A percentile compares a stretch with the other conserved stretches of the same genome.
These are phyloP conservation scores for Clarias pachynema DNA, from an alignment of 2,797 vertebrate species.

Conservation along the genomic window DNA sequence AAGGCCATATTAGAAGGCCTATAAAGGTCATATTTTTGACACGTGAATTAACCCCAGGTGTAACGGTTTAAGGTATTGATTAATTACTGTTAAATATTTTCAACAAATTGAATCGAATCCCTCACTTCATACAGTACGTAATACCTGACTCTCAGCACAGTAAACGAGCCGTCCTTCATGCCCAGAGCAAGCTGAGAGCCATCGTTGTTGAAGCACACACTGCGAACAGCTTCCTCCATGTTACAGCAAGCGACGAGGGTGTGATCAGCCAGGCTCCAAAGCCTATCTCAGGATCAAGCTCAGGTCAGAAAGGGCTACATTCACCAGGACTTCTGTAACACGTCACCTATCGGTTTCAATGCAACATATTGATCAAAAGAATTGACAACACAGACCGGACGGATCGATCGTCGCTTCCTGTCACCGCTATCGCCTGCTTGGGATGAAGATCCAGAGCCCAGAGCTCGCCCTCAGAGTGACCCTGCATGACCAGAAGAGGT, in stretches of 20 bases:
- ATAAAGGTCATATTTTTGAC: background rate
- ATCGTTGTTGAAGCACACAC: conserved; percentile 89
- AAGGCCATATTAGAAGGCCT: too few relatives aligned
- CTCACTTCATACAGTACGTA: too few relatives aligned
- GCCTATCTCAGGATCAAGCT: conserved; percentile 62
- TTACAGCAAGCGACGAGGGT: conserved; percentile 93
- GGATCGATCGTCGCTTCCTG: conserved; percentile 91
- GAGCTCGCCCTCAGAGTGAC: conserved; percentile 95
- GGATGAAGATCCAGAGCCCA: conserved; percentile 94
- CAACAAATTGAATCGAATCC: background rate
- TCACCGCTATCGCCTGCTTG: conserved; percentile 91
- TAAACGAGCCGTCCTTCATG: conserved; percentile 98
- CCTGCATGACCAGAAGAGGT: conserved; percentile 91
- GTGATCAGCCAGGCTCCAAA: conserved; percentile 93
- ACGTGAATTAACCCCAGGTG: background rate
- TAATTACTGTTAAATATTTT: background rate
- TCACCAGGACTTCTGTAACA: background rate
- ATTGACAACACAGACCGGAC: conserved; percentile 78
- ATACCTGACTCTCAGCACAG: conserved; percentile 91
- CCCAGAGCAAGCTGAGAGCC: conserved; percentile 92
- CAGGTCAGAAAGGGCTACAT: background rate
- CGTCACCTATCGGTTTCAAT: background rate
- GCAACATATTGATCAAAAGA: background rate
- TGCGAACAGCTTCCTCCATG: conserved; percentile 93
- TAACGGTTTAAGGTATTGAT: background rate